A percentile compares a stretch with the other conserved stretches of the same genome.
Conservation (phyloP, 2,888 invertebrate species). For the Lysandra coridon region DNA sequence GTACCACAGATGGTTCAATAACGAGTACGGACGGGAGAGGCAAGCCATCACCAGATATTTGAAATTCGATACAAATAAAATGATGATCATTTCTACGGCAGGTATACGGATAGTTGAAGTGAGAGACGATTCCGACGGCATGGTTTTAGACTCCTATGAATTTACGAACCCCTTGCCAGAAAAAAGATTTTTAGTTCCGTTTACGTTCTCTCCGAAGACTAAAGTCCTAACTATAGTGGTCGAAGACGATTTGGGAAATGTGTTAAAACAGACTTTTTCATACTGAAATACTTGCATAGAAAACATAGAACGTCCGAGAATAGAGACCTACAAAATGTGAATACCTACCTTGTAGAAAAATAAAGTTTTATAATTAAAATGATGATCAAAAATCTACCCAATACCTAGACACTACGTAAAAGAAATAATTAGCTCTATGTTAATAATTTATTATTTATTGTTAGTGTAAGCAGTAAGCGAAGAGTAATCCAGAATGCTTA, state of each 20-base stretch:
- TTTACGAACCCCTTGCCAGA: slow-evolving; percentile 80
- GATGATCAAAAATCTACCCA: background rate
- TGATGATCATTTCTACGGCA: slow-evolving; percentile 82
- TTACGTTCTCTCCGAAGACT: slow-evolving; percentile 72
- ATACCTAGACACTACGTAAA: background rate
- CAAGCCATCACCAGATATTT: slow-evolving; percentile 76
- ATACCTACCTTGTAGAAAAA: background rate
- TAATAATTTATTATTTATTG: background rate
- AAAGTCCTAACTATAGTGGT: slow-evolving; percentile 81
- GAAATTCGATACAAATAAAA: slow-evolving; percentile 79
- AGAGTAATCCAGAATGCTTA: background rate
- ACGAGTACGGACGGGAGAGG: slow-evolving; percentile 77
- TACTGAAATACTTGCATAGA: slow-evolving; percentile 67
- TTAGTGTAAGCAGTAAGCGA: background rate
- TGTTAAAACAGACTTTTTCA: slow-evolving; percentile 83
- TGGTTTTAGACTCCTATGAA: slow-evolving; percentile 83
- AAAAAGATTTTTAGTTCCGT: slow-evolving; percentile 80
- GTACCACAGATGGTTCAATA: slow-evolving; percentile 83
- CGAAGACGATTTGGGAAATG: slow-evolving; percentile 84
- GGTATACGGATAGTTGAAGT: slow-evolving; percentile 85
- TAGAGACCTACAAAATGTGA: slow-evolving; percentile 15
- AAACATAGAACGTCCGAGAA: slow-evolving; percentile 36
- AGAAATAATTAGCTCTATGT: background rate
- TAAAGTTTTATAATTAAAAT: background rate
- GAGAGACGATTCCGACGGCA: slow-evolving; percentile 80